A percentile compares a stretch with the other conserved stretches of the same genome.
phyloP scores from a whole-genome alignment of 2,797 vertebrate genomes.

The Clarias pachynema region DNA sequence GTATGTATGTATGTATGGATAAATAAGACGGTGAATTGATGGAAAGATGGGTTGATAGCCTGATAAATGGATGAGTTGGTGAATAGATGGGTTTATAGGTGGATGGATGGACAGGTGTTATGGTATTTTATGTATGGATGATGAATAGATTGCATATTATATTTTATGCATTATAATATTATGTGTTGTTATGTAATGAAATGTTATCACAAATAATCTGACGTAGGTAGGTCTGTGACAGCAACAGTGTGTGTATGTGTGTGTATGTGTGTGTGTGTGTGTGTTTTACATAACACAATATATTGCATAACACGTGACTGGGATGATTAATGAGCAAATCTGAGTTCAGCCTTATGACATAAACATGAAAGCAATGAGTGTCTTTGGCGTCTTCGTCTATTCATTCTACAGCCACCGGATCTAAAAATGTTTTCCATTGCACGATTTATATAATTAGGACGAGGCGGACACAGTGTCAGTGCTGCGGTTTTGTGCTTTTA shows the following conservation, averaged over 20 bases:
- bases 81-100: not conserved
- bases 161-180: not conserved
- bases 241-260: not conserved
- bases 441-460: slow-evolving; percentile 24
- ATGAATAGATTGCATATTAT: not conserved
- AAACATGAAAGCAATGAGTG: not conserved
- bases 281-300: not conserved
- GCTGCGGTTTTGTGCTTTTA: not conserved
- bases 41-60: no score
- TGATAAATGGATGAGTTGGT: not conserved
- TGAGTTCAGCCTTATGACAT: not conserved
- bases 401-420: not conserved
- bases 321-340: slow-evolving; percentile 1
- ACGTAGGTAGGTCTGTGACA: not conserved
- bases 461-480: not conserved
- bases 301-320: not conserved
- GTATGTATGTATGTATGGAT: not conserved
- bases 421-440: not conserved
- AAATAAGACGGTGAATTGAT: not conserved
- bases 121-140: not conserved
- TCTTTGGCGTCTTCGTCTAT: not conserved
- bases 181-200: not conserved
- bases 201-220: not conserved
- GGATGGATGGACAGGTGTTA: not conserved
- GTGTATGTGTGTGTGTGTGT: slow-evolving; percentile 5